These are phyloP conservation scores for Hipposideros larvatus DNA, from an alignment of 2,797 vertebrate species.

Conservation along the genomic window DNA sequence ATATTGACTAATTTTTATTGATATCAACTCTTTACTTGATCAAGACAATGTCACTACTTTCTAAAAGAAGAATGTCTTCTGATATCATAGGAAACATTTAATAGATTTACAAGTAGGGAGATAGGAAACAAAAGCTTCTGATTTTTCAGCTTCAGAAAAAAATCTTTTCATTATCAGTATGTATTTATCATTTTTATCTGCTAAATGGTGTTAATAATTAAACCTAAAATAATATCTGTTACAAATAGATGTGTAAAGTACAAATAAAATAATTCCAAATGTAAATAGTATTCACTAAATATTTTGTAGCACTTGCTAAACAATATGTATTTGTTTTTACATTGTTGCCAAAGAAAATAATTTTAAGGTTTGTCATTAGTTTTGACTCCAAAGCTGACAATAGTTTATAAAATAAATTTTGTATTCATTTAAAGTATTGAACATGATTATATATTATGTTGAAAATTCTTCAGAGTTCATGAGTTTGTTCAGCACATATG, in stretches of 20 bases:
- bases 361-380: constrained; percentile 12
- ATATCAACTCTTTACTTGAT: constrained; percentile 34
- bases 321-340: neutral
- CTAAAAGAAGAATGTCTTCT: constrained; percentile 43
- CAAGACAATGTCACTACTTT: neutral
- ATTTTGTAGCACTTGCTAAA: neutral
- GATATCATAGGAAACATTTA: neutral
- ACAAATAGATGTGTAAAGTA: neutral
- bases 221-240: constrained; percentile 19
- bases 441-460: constrained; percentile 29
- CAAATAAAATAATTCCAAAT: neutral
- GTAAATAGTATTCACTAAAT: neutral
- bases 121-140: neutral
- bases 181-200: constrained; percentile 19
- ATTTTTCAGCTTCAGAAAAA: constrained; percentile 46
- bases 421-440: constrained; percentile 1
- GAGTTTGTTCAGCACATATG: neutral
- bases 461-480: constrained; percentile 31
- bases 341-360: constrained; percentile 37
- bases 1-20: constrained; percentile 15
- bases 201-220: neutral
- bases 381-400: constrained; percentile 57
- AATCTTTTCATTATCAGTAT: neutral
- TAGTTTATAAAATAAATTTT: constrained; percentile 51
- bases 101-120: neutral